Percentiles rank a stretch among this genome's conserved stretches.
Evolutionary conservation across 2,888 invertebrate genomes (phyloP).

Genomic region (Cacoxenus indagator): DNA sequence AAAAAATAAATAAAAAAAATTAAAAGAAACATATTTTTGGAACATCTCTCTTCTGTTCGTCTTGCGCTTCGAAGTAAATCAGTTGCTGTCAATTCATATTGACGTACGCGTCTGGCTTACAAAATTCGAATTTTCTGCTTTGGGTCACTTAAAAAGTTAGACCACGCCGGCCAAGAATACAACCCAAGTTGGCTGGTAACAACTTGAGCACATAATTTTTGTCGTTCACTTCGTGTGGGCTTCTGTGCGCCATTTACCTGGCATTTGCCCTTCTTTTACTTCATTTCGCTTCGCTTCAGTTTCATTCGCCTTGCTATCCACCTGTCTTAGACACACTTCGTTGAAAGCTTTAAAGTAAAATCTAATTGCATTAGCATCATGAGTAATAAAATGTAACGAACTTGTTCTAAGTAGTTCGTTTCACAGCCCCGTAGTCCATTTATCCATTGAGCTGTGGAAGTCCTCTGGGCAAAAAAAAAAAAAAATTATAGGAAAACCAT

Average conservation of each 20-base stretch:
- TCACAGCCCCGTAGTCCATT: not conserved
- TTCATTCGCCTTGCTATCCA: not conserved
- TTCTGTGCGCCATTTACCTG: not conserved
- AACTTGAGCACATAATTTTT: not conserved
- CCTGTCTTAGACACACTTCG: not conserved
- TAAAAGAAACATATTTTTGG: not conserved
- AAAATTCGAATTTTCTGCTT: constrained; percentile 16
- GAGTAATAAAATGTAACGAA: not conserved
- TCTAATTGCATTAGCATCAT: constrained; percentile 20
- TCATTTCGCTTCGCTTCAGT: not conserved
- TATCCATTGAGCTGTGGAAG: not conserved
- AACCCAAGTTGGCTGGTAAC: not conserved
- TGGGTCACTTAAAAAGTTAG: constrained; percentile 16
- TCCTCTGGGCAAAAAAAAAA: constrained; percentile 7
- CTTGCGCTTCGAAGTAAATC: not conserved
- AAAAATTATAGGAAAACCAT: constrained; percentile 5
- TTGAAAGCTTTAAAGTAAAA: constrained; percentile 13
- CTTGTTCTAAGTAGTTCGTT: not conserved
- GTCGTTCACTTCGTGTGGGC: not conserved
- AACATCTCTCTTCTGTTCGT: not conserved
- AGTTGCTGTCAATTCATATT: constrained; percentile 4
- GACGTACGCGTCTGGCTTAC: not conserved
- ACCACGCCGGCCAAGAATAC: not conserved
- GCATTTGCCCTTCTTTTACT: not conserved
- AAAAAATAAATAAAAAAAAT: not conserved